These are phyloP conservation scores for Pongo pygmaeus DNA, from an alignment of 2,113 vertebrate genomes.

Conservation along the genomic window DNA sequence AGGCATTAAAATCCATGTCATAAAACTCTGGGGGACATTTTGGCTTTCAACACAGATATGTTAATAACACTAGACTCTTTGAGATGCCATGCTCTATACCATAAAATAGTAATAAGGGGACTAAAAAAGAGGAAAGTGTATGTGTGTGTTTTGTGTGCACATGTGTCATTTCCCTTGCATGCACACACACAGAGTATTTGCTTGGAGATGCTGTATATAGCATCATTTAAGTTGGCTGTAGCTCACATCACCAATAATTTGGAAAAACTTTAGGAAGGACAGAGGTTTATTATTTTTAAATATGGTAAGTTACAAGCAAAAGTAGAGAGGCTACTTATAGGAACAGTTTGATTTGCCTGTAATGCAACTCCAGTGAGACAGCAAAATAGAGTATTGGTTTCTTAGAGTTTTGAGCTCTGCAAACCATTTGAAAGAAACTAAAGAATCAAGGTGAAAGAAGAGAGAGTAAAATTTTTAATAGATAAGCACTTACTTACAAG, in stretches of 20 bases:
- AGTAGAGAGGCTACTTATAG: neutral
- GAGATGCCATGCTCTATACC: neutral
- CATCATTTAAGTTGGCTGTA: neutral
- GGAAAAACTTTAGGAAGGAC: neutral
- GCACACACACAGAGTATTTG: neutral
- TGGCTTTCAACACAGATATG: slow-evolving; percentile 57
- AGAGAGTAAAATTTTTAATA: neutral
- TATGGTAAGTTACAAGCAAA: neutral
- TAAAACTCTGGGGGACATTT: neutral
- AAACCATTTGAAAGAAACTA: slow-evolving; percentile 4
- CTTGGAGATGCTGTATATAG: neutral
- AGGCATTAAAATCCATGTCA: neutral
- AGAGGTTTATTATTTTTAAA: neutral
- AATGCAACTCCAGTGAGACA: neutral
- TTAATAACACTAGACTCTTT: slow-evolving; percentile 38
- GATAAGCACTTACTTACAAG: neutral
- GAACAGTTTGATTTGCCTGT: neutral
- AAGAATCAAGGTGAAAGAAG: slow-evolving; percentile 3
- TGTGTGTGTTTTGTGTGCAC: neutral
- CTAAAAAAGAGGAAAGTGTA: neutral
- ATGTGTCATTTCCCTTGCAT: neutral
- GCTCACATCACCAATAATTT: neutral
- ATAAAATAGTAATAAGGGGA: neutral
- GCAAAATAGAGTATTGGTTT: neutral
- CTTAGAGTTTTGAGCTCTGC: neutral